Evolutionary conservation across 2,113 vertebrate genomes (phyloP).

Genomic region (Manacus vitellinus): DNA sequence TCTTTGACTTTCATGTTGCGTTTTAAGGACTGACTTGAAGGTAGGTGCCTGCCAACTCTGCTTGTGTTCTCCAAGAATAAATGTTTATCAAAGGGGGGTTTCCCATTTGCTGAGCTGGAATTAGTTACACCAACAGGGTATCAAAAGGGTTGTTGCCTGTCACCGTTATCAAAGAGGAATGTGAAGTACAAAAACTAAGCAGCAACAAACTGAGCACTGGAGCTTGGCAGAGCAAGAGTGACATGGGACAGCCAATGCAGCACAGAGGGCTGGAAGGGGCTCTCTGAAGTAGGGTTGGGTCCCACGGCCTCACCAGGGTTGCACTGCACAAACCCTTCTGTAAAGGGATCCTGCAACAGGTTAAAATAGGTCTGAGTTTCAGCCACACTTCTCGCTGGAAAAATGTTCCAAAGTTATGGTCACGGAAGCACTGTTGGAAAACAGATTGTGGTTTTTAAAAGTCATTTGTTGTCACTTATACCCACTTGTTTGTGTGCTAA

Average conservation of each 20-base stretch:
- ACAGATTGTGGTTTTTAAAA: background rate
- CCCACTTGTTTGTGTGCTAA: background rate
- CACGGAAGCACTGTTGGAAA: background rate
- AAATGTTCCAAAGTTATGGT: background rate
- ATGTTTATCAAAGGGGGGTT: background rate
- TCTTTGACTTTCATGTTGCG: background rate
- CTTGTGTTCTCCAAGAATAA: conserved; percentile 13
- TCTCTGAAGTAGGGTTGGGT: background rate
- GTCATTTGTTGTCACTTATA: background rate
- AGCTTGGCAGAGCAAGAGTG: background rate
- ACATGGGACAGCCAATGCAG: background rate
- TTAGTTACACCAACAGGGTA: conserved; percentile 6
- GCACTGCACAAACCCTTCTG: background rate
- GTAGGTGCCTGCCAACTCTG: background rate
- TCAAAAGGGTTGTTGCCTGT: background rate
- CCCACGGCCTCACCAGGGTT: fast-evolving
- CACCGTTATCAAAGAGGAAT: background rate
- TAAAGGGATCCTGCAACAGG: background rate
- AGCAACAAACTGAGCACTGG: background rate
- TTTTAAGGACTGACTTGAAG: conserved; percentile 16
- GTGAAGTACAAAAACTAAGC: background rate
- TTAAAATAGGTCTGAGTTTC: background rate
- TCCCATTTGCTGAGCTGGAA: background rate
- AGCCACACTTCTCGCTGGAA: background rate
- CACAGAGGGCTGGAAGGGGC: background rate